These are phyloP conservation scores for Calyptommatus sinebrachiatus DNA, from an alignment of 2,113 vertebrate species.

Conservation along the genomic window DNA sequence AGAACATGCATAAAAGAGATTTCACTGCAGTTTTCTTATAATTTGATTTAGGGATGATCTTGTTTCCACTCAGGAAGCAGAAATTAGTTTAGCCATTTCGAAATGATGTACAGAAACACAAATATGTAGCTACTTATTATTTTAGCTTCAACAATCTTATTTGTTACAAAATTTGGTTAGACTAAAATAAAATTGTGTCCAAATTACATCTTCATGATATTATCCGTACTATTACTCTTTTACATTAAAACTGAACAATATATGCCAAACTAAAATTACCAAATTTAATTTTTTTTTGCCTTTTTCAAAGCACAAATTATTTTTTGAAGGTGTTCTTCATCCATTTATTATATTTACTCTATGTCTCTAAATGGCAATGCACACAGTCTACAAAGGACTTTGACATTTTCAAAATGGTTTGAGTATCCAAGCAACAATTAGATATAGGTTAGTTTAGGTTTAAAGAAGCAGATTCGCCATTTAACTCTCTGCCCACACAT, in stretches of 20 bases:
- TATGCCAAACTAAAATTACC: conserved; percentile 34
- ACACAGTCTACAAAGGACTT: not conserved
- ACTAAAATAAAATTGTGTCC: conserved; percentile 43
- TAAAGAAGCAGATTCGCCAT: not conserved
- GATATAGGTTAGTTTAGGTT: not conserved
- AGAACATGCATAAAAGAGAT: conserved; percentile 37
- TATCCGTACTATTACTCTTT: conserved; percentile 53
- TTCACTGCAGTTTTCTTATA: conserved; percentile 54
- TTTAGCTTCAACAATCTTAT: conserved; percentile 38
- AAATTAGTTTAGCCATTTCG: conserved; percentile 60
- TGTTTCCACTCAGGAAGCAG: conserved; percentile 54
- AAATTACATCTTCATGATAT: conserved; percentile 45
- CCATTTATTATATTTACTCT: not conserved
- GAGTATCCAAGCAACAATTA: not conserved
- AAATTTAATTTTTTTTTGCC: conserved; percentile 30
- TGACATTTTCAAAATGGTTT: no score
- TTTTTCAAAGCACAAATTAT: conserved; percentile 1
- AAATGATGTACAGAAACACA: conserved; percentile 44
- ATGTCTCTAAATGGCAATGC: not conserved
- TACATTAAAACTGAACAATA: no score
- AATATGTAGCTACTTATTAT: conserved; percentile 40
- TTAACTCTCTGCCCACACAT: no score
- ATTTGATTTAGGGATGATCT: conserved; percentile 55
- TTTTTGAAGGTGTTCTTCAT: not conserved
- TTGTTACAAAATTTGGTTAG: conserved; percentile 21